Percentiles rank a stretch among this genome's conserved stretches.
These are phyloP conservation scores for Nylanderia fulva DNA, from an alignment of 1,140 invertebrate genomes.

Conservation along the genomic window DNA sequence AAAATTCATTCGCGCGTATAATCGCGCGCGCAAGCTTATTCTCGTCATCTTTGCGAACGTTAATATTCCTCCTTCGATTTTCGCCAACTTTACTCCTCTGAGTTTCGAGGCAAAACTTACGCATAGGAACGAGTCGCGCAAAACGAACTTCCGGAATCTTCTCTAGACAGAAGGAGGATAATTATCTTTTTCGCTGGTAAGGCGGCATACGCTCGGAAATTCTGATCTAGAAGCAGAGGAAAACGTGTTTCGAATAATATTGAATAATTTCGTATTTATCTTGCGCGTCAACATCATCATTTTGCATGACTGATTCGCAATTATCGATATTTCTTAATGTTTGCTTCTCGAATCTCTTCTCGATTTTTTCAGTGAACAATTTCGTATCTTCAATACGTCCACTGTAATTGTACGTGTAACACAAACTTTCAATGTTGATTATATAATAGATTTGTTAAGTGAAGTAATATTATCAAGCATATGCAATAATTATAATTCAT, in stretches of 20 bases:
- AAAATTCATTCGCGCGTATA: conserved; percentile 26
- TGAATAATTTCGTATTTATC: not conserved
- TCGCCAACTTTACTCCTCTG: not conserved
- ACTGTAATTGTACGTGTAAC: not conserved
- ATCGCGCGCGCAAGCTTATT: conserved; percentile 27
- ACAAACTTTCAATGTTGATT: not conserved
- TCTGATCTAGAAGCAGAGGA: not conserved
- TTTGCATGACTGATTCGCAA: not conserved
- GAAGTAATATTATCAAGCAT: not conserved
- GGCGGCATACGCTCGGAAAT: not conserved
- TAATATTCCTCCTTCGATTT: conserved; percentile 2
- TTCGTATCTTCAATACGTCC: not conserved
- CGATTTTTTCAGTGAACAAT: not conserved
- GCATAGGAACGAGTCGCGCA: not conserved
- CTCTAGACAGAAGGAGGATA: not conserved
- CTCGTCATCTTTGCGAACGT: conserved; percentile 17
- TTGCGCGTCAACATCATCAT: no score
- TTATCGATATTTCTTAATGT: not conserved
- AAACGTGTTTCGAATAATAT: not conserved
- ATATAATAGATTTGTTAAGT: not conserved
- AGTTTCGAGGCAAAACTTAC: conserved; percentile 4
- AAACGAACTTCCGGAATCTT: conserved; percentile 25
- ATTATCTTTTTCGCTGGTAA: not conserved
- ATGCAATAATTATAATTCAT: not conserved
- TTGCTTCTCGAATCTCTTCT: not conserved